Conservation (phyloP, 2,797 vertebrate genomes). For the Arctocebus calabarensis region DNA sequence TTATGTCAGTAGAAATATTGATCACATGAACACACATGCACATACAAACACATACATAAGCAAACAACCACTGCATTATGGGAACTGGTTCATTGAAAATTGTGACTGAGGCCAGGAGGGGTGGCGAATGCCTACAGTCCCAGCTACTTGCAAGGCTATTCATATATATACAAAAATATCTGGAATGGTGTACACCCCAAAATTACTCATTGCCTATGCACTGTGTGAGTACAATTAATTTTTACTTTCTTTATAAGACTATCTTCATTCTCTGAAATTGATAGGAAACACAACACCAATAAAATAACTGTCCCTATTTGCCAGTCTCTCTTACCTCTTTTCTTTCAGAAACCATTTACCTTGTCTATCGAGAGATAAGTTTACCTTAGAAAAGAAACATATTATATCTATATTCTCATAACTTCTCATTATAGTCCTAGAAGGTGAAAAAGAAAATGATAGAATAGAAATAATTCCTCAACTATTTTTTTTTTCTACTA, state of each 20-base stretch:
- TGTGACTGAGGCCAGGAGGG: not conserved
- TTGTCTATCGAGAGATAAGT: not conserved
- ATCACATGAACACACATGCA: not conserved
- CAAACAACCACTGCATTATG: not conserved
- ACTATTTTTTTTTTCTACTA: not conserved
- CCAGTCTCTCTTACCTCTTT: not conserved
- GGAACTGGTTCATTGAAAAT: not conserved
- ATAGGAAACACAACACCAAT: not conserved
- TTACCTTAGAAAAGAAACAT: not conserved
- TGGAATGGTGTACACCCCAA: not conserved
- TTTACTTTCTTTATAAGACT: not conserved
- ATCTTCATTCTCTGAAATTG: not conserved
- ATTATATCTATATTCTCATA: not conserved
- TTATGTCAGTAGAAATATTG: not conserved
- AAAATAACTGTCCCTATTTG: not conserved
- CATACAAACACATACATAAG: not conserved
- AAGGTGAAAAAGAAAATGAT: conserved; percentile 9
- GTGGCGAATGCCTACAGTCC: not conserved
- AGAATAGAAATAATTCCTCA: not conserved
- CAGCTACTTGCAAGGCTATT: not conserved
- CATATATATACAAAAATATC: not conserved
- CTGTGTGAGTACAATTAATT: not conserved
- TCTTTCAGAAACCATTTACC: not conserved
- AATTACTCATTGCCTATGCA: not conserved
- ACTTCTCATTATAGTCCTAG: not conserved